These are phyloP conservation scores for Brachyalestes nurse DNA, from an alignment of 2,797 vertebrate species.

Conservation along the genomic window DNA sequence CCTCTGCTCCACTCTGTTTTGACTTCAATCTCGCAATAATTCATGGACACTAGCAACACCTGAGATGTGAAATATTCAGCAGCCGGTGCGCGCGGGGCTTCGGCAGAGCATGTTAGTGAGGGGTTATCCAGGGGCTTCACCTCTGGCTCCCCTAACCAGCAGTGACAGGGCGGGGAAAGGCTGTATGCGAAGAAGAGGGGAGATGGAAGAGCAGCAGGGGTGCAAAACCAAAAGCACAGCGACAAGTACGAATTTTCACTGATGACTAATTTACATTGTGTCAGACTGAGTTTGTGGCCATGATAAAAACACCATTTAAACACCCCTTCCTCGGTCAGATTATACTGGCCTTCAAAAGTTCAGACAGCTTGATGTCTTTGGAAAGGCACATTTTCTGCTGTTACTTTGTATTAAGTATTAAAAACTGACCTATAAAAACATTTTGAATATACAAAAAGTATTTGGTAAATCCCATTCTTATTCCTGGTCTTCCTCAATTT, in stretches of 20 bases:
- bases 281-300: slow-evolving; percentile 57
- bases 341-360: neutral
- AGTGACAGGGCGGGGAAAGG: slow-evolving; percentile 20
- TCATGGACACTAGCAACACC: slow-evolving; percentile 16
- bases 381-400: neutral
- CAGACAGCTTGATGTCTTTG: neutral
- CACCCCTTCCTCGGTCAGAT: no score
- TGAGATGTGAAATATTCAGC: slow-evolving; percentile 36
- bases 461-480: no score
- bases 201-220: slow-evolving; percentile 5
- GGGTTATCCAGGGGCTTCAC: slow-evolving; percentile 21
- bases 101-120: slow-evolving; percentile 21
- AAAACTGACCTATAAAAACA: no score
- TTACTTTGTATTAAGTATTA: neutral
- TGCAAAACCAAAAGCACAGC: slow-evolving; percentile 33
- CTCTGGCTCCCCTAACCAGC: slow-evolving; percentile 23
- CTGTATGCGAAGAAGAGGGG: neutral
- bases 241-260: slow-evolving; percentile 37
- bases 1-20: neutral
- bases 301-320: slow-evolving; percentile 55
- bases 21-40: slow-evolving; percentile 20
- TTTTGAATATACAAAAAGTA: no score
- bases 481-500: no score
- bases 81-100: neutral
- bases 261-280: slow-evolving; percentile 67